phyloP scores from a whole-genome alignment of 2,113 vertebrate genomes.

The Dunckerocampus dactyliophorus region DNA sequence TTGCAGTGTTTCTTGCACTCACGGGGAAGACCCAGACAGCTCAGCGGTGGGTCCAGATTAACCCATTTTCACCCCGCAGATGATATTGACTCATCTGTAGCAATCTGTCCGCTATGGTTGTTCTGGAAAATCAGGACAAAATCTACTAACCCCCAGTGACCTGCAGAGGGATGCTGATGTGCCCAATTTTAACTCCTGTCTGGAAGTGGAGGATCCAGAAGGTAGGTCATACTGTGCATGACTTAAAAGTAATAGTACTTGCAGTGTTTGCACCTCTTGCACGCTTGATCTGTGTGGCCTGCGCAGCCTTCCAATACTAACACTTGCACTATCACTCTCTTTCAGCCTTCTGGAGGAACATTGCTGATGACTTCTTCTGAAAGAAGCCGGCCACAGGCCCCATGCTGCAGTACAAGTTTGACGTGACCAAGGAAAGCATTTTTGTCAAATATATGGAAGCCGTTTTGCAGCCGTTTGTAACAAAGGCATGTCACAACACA shows the following conservation, averaged over 20 bases:
- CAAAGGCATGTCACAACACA: no score
- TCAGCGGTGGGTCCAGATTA: conserved; percentile 42
- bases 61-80: conserved; percentile 30
- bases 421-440: conserved; percentile 72
- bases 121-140: conserved; percentile 62
- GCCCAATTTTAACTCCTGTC: conserved; percentile 72
- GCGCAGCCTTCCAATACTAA: conserved; percentile 11
- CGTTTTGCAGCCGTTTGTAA: no score
- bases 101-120: conserved; percentile 59
- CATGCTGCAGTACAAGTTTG: conserved; percentile 76
- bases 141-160: conserved; percentile 62
- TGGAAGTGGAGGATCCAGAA: conserved; percentile 70
- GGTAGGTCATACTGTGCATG: conserved; percentile 61
- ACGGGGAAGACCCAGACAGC: conserved; percentile 39
- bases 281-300: not conserved
- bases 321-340: conserved; percentile 8
- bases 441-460: conserved; percentile 78
- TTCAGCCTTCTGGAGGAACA: conserved; percentile 77
- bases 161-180: conserved; percentile 71
- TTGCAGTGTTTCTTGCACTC: conserved; percentile 29
- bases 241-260: conserved; percentile 28
- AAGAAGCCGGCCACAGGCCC: conserved; percentile 68
- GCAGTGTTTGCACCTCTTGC: conserved; percentile 11
- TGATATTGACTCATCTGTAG: conserved; percentile 20
- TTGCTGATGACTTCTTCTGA: conserved; percentile 76